Evolutionary conservation across 2,888 invertebrate genomes (phyloP).

Genomic region (Ophion ellenae): DNA sequence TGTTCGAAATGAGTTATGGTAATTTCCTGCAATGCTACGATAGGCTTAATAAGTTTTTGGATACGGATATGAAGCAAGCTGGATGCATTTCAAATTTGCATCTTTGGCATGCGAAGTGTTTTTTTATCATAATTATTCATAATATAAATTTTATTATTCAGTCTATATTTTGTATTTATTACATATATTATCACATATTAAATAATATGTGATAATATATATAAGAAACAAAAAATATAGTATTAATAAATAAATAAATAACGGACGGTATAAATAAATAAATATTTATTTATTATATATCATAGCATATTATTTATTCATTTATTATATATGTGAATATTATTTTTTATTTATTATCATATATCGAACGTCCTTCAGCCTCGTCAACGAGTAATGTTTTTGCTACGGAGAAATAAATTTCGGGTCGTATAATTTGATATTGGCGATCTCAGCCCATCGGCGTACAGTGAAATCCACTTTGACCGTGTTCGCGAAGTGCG

Average conservation of each 20-base stretch:
- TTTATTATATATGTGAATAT: too few species aligned
- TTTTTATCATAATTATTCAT: not conserved
- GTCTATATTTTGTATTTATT: not conserved
- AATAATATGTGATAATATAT: too few species aligned
- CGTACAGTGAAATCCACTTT: slow-evolving; percentile 44
- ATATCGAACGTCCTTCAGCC: not conserved
- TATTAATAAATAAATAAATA: too few species aligned
- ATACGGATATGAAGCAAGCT: too few species aligned
- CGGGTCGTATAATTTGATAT: slow-evolving; percentile 5
- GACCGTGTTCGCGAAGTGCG: slow-evolving; percentile 16
- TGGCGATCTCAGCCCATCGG: not conserved
- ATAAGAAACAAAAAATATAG: too few species aligned
- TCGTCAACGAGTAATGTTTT: not conserved
- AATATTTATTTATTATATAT: too few species aligned
- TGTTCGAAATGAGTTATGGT: not conserved
- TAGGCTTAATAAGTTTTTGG: not conserved
- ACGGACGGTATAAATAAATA: too few species aligned
- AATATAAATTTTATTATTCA: not conserved
- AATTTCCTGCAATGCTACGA: not conserved
- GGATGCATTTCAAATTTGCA: not conserved
- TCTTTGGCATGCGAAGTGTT: not conserved
- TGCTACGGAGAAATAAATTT: not conserved
- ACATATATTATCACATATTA: too few species aligned
- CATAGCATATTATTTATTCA: too few species aligned
- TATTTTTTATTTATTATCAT: too few species aligned